phyloP scores from a whole-genome alignment of 1,140 invertebrate genomes.

The Arctopsyche grandis region DNA sequence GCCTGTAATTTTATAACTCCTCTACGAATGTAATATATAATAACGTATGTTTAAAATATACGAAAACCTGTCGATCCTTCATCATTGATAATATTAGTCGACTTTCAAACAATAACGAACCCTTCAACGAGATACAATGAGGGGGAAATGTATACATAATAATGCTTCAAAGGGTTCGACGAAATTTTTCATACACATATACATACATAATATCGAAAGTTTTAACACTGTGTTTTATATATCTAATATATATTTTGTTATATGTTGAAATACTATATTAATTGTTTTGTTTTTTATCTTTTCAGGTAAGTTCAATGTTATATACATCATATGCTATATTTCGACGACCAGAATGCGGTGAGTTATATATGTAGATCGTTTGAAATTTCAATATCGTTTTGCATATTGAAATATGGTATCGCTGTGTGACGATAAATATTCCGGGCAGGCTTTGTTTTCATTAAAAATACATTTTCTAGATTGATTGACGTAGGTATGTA shows the following conservation, averaged over 20 bases:
- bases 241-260: too few relatives aligned
- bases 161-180: not conserved
- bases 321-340: not conserved
- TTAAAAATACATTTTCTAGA: constrained; percentile 38
- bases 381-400: not conserved
- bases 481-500: constrained; percentile 41
- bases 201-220: too few relatives aligned
- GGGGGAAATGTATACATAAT: not conserved
- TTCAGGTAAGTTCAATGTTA: constrained; percentile 34
- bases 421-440: constrained; percentile 11
- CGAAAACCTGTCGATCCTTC: constrained; percentile 33
- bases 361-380: too few relatives aligned
- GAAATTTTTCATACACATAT: too few relatives aligned
- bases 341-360: too few relatives aligned
- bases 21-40: too few relatives aligned
- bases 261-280: too few relatives aligned
- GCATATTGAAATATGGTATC: too few relatives aligned
- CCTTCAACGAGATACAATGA: not conserved
- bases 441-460: constrained; percentile 17
- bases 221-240: too few relatives aligned
- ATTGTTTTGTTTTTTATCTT: constrained; percentile 14
- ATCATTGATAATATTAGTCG: constrained; percentile 31
- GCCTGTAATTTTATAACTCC: too few relatives aligned
- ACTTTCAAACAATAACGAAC: constrained; percentile 27
- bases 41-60: too few relatives aligned